Evolutionary conservation across 2,113 vertebrate genomes (phyloP), one percentile per base, ranked within the genome.

Genomic region (Aviceda subcristata): DNA sequence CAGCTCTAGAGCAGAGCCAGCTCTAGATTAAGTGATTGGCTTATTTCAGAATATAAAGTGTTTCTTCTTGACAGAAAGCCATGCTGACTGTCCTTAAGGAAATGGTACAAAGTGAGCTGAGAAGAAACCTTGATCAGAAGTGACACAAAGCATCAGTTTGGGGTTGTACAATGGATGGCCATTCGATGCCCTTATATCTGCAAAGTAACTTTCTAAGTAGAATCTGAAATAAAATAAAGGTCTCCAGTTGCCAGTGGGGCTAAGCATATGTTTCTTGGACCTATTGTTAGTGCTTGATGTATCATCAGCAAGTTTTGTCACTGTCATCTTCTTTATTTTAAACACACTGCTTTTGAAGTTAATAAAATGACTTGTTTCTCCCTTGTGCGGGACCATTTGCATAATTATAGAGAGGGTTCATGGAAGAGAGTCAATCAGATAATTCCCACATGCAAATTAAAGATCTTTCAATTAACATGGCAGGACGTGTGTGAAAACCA

Each of bases 401-500:
- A 93, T 97, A 93, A 94, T 96, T 96, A 97, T 67, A 87, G 95
- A 95, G 90, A 93, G 81, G 59, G 76, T 78, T 97, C 94, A 88
- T 68, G 66, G 71, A 97, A 97, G 38, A 78, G 12, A 94, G 80
- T 97, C 87, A 51, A 59, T 96, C 86, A 97, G 96, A 96, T 93
- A 95, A 97, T 95, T 97, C 96, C 90, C 94, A 93, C 86, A 92
- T 88, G 96, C 82, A 97, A 97, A 98, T 90, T 91, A 82, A 91
- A 90, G 91, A 97, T 92, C 91, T 97, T 95, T 96, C 94, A 94
- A 94, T 94, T 93, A 94, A 94, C 72, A 81, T 72, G 82, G 90
- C 82, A 88, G 91, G 71, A 94, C 2, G 48, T 53, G 69, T 89
- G 83, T 97, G 96, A 95, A 97, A 86, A 66, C 75, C 82, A 82